Evolutionary conservation across 2,797 vertebrate genomes (phyloP), one percentile per base, ranked within the genome.

Genomic region (Enoplosus armatus): DNA sequence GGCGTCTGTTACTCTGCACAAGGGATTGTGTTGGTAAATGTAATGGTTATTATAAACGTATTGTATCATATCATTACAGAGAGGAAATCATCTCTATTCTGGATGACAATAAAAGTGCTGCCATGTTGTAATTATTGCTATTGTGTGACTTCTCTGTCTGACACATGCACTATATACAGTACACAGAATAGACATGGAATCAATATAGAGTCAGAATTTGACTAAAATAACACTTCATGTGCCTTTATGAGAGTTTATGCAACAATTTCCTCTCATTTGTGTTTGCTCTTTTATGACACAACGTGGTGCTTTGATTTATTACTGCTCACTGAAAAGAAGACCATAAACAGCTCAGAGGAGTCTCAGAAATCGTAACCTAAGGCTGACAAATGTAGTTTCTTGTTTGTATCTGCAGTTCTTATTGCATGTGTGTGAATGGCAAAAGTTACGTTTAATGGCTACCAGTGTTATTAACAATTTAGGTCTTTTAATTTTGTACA

Each of bases 41-140:
- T 64, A 80, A 70, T 66, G 73, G 75, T 85, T 86, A 79, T 90
- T 83, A 80, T 85, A 77, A 85, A 87, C 12, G 62, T 55, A 77
- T 74, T 90, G 85, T 72, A 87, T 87, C 77, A 72, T 85, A 82
- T 90, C 74, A 90, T 92, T 82, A 91, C 73, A 70, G 69, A 55
- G 79, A 84, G 75, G 83, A 89, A 87, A 90, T 85, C 20, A 82
- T 84, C 77, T 87, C 83, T 90, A 90, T 91, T 92, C 89, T 89
- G 77, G 90, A 85, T 78, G 75, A 86, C 86, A 89, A 90, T 89
- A 74, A 90, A 90, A 75, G 75, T 66, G 68, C 83, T 84, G 82
- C 75, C 80, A 87, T 85, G 86, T 83, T 88, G 85, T 89, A 90
- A 90, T 87, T 87, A 90, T 75, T 85, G 75, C 73, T 72, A 90